phyloP scores from a whole-genome alignment of 1,140 invertebrate species.

The Tetramorium simillimum region DNA sequence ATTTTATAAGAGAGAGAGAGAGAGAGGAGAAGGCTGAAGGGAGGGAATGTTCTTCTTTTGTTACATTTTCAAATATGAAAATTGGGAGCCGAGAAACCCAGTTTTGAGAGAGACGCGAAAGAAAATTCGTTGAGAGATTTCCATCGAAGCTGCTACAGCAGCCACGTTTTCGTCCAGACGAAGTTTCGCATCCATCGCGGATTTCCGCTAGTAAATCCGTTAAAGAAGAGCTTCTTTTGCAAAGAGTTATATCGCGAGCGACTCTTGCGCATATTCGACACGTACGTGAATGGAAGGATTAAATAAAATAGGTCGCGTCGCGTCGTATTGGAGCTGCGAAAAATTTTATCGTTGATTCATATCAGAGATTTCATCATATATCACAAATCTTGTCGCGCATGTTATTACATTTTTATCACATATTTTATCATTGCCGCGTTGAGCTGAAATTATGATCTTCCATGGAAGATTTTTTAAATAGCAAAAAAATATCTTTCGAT shows the following conservation, averaged over 20 bases:
- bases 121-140: conserved; percentile 32
- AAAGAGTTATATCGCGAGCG: conserved; percentile 38
- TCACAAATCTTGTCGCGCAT: not conserved
- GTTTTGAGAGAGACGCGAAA: conserved; percentile 14
- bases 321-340: not conserved
- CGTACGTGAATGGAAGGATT: conserved; percentile 42
- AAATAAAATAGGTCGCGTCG: conserved; percentile 48
- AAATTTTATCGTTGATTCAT: conserved; percentile 28
- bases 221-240: conserved; percentile 5
- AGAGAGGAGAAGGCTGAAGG: too few species aligned
- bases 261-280: conserved; percentile 27
- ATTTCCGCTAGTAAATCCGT: conserved; percentile 53
- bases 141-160: conserved; percentile 6
- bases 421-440: not conserved
- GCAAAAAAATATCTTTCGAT: not conserved
- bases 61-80: conserved; percentile 61
- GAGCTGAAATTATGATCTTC: not conserved
- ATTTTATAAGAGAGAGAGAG: not conserved
- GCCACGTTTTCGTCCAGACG: conserved; percentile 25
- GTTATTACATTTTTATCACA: not conserved
- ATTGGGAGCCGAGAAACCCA: conserved; percentile 22
- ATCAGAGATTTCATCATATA: not conserved
- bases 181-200: not conserved
- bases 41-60: not conserved
- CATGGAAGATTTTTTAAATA: not conserved